These are phyloP conservation scores for Carassius carassius DNA, from an alignment of 2,113 vertebrate genomes.

Conservation along the genomic window DNA sequence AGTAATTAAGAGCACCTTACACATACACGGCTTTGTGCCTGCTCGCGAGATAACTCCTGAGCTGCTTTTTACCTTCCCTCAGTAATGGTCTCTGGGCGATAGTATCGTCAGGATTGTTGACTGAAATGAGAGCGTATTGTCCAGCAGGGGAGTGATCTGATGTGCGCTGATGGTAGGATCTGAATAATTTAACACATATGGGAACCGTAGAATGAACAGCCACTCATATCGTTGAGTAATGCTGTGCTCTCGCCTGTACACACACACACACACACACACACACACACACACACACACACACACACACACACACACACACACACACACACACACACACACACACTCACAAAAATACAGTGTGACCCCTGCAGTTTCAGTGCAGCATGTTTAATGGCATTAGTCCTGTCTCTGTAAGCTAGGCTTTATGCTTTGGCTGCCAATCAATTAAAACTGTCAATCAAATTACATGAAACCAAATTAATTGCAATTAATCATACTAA, in stretches of 20 bases:
- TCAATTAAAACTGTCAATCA: background rate
- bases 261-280: slow-evolving; percentile 35
- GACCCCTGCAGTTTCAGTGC: slow-evolving; percentile 34
- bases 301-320: slow-evolving; percentile 35
- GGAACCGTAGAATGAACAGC: slow-evolving; percentile 52
- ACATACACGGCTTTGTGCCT: background rate
- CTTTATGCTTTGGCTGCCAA: background rate
- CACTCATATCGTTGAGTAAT: slow-evolving; percentile 50
- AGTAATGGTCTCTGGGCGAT: slow-evolving; percentile 8
- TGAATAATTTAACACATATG: slow-evolving; percentile 61
- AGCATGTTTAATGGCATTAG: slow-evolving; percentile 29
- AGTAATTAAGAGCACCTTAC: slow-evolving; percentile 51
- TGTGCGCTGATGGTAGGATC: slow-evolving; percentile 44
- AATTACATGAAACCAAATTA: background rate
- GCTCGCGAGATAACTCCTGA: slow-evolving; percentile 12
- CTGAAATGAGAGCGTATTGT: slow-evolving; percentile 43
- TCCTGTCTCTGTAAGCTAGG: slow-evolving; percentile 19
- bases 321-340: slow-evolving; percentile 30
- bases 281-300: slow-evolving; percentile 35
- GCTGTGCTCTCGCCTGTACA: slow-evolving; percentile 49
- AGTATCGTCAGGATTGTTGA: slow-evolving; percentile 16
- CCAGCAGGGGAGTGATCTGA: slow-evolving; percentile 41
- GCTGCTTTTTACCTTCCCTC: background rate
- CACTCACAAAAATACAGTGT: slow-evolving; percentile 31
- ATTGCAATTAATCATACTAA: background rate